A percentile compares a stretch with the other conserved stretches of the same genome.
Conservation (phyloP, 2,888 invertebrate species). For the Tanypteryx hageni region DNA sequence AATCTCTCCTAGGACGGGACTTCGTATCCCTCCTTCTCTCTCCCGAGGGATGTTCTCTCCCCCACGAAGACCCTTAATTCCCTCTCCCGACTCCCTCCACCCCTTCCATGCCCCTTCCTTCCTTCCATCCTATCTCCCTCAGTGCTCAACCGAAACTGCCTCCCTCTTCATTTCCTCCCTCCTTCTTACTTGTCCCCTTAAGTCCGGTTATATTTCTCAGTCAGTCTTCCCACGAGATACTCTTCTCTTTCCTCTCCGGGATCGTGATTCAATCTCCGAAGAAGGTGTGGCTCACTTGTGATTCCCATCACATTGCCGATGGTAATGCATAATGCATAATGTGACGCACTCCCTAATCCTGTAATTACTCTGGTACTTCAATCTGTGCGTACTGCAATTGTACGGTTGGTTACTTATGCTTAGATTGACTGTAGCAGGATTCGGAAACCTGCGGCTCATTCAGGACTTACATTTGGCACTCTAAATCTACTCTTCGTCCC, state of each 20-base stretch:
- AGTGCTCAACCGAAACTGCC: too few species aligned
- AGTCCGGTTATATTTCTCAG: too few species aligned
- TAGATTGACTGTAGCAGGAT: too few species aligned
- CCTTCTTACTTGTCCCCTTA: too few species aligned
- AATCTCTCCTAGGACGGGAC: slow-evolving; percentile 24
- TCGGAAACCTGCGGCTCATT: too few species aligned
- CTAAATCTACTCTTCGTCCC: too few species aligned
- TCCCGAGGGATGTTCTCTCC: not conserved
- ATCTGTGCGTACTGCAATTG: too few species aligned
- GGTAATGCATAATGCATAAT: not conserved
- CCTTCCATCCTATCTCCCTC: not conserved
- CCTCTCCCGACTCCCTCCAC: slow-evolving; percentile 5
- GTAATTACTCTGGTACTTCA: not conserved
- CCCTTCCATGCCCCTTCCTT: not conserved
- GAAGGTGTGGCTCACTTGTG: not conserved
- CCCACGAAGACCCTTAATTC: not conserved
- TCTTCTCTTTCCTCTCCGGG: not conserved
- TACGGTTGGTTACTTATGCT: too few species aligned
- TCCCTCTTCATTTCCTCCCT: too few species aligned
- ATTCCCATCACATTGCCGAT: not conserved
- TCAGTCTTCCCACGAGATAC: too few species aligned
- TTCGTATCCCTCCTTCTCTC: slow-evolving; percentile 2
- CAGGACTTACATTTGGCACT: too few species aligned
- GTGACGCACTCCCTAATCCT: not conserved
- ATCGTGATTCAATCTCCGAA: slow-evolving; percentile 1